Percentiles rank a stretch among this genome's conserved stretches.
These are phyloP conservation scores for Bergia sp. DNA, from an alignment of 92 coral and sea anemone species.

Conservation along the genomic window DNA sequence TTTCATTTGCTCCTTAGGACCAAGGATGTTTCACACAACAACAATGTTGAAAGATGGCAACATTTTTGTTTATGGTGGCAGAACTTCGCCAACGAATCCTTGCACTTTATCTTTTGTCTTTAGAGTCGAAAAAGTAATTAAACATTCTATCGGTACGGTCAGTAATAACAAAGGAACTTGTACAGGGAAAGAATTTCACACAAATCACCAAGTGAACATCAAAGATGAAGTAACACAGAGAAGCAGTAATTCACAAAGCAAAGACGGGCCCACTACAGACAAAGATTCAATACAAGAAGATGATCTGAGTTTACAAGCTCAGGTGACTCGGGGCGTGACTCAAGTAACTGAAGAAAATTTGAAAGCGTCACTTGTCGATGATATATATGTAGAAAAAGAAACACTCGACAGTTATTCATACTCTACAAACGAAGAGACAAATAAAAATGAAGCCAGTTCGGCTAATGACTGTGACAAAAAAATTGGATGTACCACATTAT, in stretches of 20 bases:
- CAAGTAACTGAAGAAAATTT: neutral
- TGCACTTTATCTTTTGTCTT: slow-evolving; percentile 50
- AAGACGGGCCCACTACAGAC: neutral
- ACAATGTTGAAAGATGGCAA: slow-evolving; percentile 51
- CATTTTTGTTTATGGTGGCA: slow-evolving; percentile 73
- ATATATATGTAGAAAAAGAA: neutral
- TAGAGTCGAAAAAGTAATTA: neutral
- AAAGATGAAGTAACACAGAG: neutral
- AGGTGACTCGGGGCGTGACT: neutral
- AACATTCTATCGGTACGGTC: neutral
- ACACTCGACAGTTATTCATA: neutral
- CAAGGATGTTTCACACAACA: slow-evolving; percentile 80
- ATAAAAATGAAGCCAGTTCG: neutral
- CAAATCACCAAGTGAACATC: neutral
- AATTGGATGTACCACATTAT: too few relatives aligned
- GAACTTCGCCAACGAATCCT: slow-evolving; percentile 82
- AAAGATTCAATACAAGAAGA: neutral
- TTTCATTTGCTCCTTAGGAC: too few relatives aligned
- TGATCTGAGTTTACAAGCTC: neutral
- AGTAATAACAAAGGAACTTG: neutral
- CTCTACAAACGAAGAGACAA: neutral
- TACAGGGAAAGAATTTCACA: neutral
- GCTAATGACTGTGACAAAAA: neutral
- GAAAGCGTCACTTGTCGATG: neutral
- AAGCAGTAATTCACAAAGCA: neutral